These are phyloP conservation scores for Phaonia tiefii DNA, from an alignment of 2,888 invertebrate species.

Conservation along the genomic window DNA sequence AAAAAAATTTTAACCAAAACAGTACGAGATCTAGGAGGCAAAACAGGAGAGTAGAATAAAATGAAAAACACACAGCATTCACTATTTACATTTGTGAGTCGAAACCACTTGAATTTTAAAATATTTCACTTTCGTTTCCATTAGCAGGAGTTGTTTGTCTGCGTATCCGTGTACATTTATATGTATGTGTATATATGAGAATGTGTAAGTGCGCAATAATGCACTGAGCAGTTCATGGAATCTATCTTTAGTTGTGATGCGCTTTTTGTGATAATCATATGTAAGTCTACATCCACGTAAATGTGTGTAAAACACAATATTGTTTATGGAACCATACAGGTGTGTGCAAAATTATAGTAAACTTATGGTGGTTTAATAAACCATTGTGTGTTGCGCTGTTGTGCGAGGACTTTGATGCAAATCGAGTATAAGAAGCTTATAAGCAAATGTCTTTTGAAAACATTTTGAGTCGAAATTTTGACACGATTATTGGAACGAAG, in stretches of 20 bases:
- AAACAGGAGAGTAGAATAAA: constrained; percentile 25
- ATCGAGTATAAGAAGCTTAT: too few relatives aligned
- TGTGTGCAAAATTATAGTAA: not conserved
- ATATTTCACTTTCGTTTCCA: constrained; percentile 52
- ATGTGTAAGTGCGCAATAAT: too few relatives aligned
- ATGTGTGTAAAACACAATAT: too few relatives aligned
- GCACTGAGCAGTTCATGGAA: constrained; percentile 5
- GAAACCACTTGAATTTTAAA: constrained; percentile 49
- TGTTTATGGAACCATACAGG: too few relatives aligned
- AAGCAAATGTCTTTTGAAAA: too few relatives aligned
- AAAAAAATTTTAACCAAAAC: constrained; percentile 25
- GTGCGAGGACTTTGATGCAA: too few relatives aligned
- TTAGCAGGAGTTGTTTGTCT: constrained; percentile 28
- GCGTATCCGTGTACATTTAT: constrained; percentile 27
- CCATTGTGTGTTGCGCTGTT: too few relatives aligned
- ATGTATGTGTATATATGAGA: too few relatives aligned
- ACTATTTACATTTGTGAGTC: constrained; percentile 50
- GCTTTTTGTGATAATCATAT: constrained; percentile 32
- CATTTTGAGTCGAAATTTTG: too few relatives aligned
- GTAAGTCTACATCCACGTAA: constrained; percentile 1
- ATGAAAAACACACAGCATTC: constrained; percentile 8
- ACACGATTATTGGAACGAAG: too few relatives aligned
- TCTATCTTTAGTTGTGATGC: constrained; percentile 42
- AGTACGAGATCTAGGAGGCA: not conserved
- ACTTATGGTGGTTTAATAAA: too few relatives aligned